A percentile compares a stretch with the other conserved stretches of the same genome.
Evolutionary conservation across 2,888 invertebrate genomes (phyloP).

Genomic region (Pantelozetes paolii): DNA sequence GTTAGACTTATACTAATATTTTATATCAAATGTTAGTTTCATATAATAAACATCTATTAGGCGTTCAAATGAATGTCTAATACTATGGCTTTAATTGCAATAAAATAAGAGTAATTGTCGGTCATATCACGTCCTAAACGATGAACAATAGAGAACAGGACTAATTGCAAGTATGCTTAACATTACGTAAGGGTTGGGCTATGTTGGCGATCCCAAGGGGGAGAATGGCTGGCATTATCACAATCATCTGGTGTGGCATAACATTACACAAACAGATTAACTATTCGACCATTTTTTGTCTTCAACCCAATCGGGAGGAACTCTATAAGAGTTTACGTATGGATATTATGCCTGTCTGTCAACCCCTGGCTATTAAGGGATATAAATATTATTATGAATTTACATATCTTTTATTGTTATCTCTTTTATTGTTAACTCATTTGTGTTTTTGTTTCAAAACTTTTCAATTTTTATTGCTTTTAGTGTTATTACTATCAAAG

Average conservation of each 20-base stretch:
- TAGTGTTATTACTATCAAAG: constrained; percentile 11
- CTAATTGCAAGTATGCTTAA: not conserved
- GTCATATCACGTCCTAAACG: constrained; percentile 6
- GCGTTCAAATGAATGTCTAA: constrained; percentile 4
- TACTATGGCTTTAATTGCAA: constrained; percentile 1
- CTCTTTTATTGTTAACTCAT: not conserved
- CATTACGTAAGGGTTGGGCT: too few relatives aligned
- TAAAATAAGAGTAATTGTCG: not conserved
- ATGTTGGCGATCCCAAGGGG: too few relatives aligned
- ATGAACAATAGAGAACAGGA: not conserved
- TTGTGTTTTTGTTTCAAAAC: not conserved
- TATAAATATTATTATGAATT: not conserved
- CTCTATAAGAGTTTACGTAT: too few relatives aligned
- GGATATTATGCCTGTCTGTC: too few relatives aligned
- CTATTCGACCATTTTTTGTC: too few relatives aligned
- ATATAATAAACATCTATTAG: constrained; percentile 5
- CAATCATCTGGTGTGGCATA: too few relatives aligned
- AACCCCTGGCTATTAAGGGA: too few relatives aligned
- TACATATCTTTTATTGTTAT: constrained; percentile 8
- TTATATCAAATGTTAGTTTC: not conserved
- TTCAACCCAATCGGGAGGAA: too few relatives aligned
- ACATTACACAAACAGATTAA: too few relatives aligned
- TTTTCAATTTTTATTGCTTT: constrained; percentile 17
- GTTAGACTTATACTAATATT: not conserved
- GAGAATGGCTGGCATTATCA: too few relatives aligned